Percentiles rank a stretch among this genome's conserved stretches.
These are phyloP conservation scores for Centropus unirufus DNA, from an alignment of 2,113 vertebrate genomes.

Conservation along the genomic window DNA sequence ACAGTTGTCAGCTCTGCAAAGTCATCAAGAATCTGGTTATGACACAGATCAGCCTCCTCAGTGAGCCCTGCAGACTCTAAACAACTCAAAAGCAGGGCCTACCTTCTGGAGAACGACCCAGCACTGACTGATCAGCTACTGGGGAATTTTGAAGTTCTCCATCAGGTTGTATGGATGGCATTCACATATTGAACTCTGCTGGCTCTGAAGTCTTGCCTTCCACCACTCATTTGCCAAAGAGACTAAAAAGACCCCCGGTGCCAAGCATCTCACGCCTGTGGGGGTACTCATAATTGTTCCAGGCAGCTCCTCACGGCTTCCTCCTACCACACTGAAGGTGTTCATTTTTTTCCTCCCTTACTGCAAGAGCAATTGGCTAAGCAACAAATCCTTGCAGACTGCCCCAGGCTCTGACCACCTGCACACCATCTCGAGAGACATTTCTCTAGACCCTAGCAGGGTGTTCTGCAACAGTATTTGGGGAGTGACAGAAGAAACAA, in stretches of 20 bases:
- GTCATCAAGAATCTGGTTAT: neutral
- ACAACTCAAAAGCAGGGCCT: neutral
- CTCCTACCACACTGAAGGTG: neutral
- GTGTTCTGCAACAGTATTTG: neutral
- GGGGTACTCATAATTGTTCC: neutral
- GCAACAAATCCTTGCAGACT: neutral
- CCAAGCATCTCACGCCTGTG: neutral
- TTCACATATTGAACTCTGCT: neutral
- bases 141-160: neutral
- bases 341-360: rapidly evolving
- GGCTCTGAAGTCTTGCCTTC: neutral
- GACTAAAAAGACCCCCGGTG: neutral
- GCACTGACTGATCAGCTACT: neutral
- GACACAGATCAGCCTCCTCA: neutral
- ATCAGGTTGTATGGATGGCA: neutral
- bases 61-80: neutral
- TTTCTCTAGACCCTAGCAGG: neutral
- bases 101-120: neutral
- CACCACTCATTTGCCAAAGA: neutral
- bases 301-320: neutral
- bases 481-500: neutral
- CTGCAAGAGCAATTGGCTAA: neutral
- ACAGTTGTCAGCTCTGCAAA: neutral
- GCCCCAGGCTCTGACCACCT: neutral
- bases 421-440: neutral